Base-by-base conservation (phyloP, 1,140 invertebrate genomes). In the Anastrepha ludens region DNA sequence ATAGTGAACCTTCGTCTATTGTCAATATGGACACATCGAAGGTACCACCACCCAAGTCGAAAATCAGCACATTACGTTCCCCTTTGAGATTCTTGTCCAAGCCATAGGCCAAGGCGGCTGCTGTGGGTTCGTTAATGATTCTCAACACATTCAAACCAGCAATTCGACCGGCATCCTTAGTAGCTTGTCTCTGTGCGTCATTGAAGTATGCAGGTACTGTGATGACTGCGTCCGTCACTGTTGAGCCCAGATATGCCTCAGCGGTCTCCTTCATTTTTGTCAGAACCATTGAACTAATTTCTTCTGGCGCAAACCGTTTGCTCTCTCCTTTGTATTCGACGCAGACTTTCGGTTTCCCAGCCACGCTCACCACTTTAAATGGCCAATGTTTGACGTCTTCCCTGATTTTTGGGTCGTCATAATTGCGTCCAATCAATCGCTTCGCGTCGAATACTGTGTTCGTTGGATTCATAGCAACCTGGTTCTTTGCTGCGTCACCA, bases 401-500 rank as follows among this genome's bases (percentile, higher is more conserved):
- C 90, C 96, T 96, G 44, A 97, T 96, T 89, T 96, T 96, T 3
- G 94, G 93, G 90, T 97, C 96, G 89, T 96, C 95, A 90, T 94
- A 96, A 88, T 94, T 94, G 88, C 95, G 94, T 39, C 96, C 96
- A 90, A 96, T 96, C 50, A 96, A 92, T 88, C 95, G 94, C 91
- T 95, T 95, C 1, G 94, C 95, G 87, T 91, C 92, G 86, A 93
- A 93, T 0, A 93, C 90, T 50, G 91, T 92, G 89, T 93, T 93
- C 58, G 88, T 89, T 47, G 92, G 91, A 88, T 93, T 93, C 91
- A 91, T 93, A 11, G 91, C 91, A 74, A 91, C 91, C 88, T 92
- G 91, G 88, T 96, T 96, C 92, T 96, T 96, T 89, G 98, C 98
- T 86, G 98, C 98, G 95, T 99, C 98, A 86, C 98, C 98, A 93